Conservation (phyloP, 2,888 invertebrate genomes). For the Plagodis dolabraria region DNA sequence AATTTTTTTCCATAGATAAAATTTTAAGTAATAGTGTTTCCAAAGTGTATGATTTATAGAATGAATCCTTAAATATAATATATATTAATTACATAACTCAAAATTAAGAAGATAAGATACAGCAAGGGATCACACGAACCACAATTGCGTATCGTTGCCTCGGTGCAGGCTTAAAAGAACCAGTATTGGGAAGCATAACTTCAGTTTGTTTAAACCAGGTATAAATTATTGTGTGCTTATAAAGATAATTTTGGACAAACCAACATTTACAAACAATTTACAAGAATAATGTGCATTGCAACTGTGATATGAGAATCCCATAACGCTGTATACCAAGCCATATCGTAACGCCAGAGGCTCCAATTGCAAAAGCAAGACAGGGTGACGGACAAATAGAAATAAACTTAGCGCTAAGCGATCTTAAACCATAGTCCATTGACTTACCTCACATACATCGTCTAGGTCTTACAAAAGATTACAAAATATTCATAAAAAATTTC, state of each 20-base stretch:
- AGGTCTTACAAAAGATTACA: conserved; percentile 11
- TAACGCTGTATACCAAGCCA: conserved; percentile 31
- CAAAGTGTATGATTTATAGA: no score
- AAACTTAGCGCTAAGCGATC: conserved; percentile 47
- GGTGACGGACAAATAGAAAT: conserved; percentile 46
- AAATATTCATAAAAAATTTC: conserved; percentile 19
- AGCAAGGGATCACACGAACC: no score
- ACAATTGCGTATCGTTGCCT: no score
- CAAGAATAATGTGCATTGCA: conserved; percentile 25
- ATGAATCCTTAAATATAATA: no score
- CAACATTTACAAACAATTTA: conserved; percentile 22
- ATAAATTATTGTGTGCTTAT: no score
- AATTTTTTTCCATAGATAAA: no score
- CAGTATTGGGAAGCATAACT: no score
- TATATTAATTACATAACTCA: no score
- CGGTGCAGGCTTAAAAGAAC: no score
- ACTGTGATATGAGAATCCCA: conserved; percentile 20
- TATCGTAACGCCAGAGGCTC: conserved; percentile 34
- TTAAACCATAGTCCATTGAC: conserved; percentile 43
- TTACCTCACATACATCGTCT: conserved; percentile 48
- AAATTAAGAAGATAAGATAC: no score
- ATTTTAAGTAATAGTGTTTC: no score
- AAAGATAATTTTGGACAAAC: conserved; percentile 4
- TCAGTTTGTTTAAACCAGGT: no score
- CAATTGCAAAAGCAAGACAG: conserved; percentile 66